Base-by-base conservation (phyloP, 2,113 vertebrate genomes). In the Tragelaphus strepsiceros region DNA sequence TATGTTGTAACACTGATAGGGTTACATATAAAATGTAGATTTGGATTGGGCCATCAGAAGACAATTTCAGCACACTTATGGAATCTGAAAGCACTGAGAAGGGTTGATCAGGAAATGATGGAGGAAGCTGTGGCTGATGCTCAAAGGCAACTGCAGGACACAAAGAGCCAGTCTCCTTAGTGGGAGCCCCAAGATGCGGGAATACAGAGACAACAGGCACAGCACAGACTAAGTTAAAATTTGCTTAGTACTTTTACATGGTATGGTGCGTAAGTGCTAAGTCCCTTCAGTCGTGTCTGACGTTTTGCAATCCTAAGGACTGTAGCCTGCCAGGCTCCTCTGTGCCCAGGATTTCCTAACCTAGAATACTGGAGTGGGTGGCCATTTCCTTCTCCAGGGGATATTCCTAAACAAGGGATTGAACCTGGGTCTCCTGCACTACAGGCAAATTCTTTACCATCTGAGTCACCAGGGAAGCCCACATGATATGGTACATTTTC, bases 71-170 rank as follows among this genome's bases (percentile, higher is more conserved):
- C 5, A n/a, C 7, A 19, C 26, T 32, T 59, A 1, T 6, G 4
- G n/a, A 43, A 10, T 16, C 19, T 53, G 21, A 28, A 21, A 74
- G 49, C 10, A 4, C 2, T 4, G 6, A 49, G 53, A 26, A 39
- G 4, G 11, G 2, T 46, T 35, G 22, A 67, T 24, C 13, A 6
- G 2, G 28, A 30, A 19, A 1, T n/a, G 7, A 19, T 35, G 32
- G 39, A 24, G 12, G 7, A 35, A 54, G 3, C 6, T 35, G 19
- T 21, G 22, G 21, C 17, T 32, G 13, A 15, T 13, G 10, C 19
- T 3, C 19, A 49, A 58, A 28, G 17, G 78, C 28, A 3, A 2
- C 26, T 1, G 0, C 2, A 6, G 2, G 3, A 22, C 13, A 14
- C 2, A 21, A 53, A 14, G 7, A 61, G 21, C 8, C 5, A 13